These are phyloP conservation scores for Polydrusus cervinus DNA, from an alignment of 2,888 invertebrate genomes.

Conservation along the genomic window DNA sequence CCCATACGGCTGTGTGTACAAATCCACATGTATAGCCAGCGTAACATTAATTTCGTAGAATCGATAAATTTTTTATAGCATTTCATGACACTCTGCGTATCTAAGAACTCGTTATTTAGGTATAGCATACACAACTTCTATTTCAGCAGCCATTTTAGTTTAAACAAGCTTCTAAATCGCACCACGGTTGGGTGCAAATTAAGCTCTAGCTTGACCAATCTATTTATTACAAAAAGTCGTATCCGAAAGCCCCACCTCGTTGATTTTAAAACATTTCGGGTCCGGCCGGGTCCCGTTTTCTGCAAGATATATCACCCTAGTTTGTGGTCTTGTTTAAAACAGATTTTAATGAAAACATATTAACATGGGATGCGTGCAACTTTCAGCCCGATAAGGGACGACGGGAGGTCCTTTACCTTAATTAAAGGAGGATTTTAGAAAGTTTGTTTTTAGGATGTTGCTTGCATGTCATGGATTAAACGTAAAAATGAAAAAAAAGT, in stretches of 20 bases:
- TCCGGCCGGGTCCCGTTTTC: slow-evolving; percentile 29
- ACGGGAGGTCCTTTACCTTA: slow-evolving; percentile 27
- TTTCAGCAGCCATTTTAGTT: too few species aligned
- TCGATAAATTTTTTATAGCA: too few species aligned
- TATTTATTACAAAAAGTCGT: not conserved
- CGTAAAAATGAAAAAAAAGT: not conserved
- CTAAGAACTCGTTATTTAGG: too few species aligned
- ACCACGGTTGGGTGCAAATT: too few species aligned
- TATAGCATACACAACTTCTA: too few species aligned
- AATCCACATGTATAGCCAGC: too few species aligned
- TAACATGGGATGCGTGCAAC: slow-evolving; percentile 45
- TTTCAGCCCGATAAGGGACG: slow-evolving; percentile 29
- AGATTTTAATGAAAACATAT: slow-evolving; percentile 53
- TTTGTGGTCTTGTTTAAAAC: slow-evolving; percentile 48
- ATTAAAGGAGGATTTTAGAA: slow-evolving; percentile 25
- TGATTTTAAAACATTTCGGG: slow-evolving; percentile 42
- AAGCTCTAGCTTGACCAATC: not conserved
- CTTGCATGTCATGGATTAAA: not conserved
- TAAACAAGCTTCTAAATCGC: too few species aligned
- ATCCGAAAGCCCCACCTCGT: not conserved
- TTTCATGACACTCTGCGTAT: too few species aligned
- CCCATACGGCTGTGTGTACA: too few species aligned
- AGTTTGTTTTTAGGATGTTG: not conserved
- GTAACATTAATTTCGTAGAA: too few species aligned
- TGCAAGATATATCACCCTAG: slow-evolving; percentile 45